A percentile compares a stretch with the other conserved stretches of the same genome.
These are phyloP conservation scores for Gortyna flavago DNA, from an alignment of 2,888 invertebrate species.

Conservation along the genomic window DNA sequence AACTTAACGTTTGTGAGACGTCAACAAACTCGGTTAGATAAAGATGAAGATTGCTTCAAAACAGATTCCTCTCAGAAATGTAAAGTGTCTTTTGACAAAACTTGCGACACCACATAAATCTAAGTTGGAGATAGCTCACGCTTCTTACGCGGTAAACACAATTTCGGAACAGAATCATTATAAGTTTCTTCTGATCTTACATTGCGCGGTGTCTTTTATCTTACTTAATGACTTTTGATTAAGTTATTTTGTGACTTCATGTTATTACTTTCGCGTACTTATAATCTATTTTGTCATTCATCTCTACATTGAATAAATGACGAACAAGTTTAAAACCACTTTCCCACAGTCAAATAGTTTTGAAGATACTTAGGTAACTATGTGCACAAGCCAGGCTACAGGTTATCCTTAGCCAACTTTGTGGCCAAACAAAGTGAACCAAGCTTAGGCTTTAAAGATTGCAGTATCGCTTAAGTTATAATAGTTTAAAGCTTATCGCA, in stretches of 20 bases:
- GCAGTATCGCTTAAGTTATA: constrained; percentile 60
- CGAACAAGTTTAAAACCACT: not conserved
- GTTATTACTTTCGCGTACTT: not conserved
- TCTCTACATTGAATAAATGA: not conserved
- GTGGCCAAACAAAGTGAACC: constrained; percentile 24
- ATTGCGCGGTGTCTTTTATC: not conserved
- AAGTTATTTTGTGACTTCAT: not conserved
- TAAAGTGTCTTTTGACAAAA: constrained; percentile 40
- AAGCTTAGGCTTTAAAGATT: constrained; percentile 57
- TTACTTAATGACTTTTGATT: constrained; percentile 7
- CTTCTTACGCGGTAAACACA: constrained; percentile 37
- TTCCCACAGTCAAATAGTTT: not conserved
- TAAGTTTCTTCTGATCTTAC: constrained; percentile 26
- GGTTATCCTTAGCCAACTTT: constrained; percentile 31
- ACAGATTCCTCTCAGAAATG: constrained; percentile 47
- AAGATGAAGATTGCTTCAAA: constrained; percentile 43
- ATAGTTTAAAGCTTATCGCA: constrained; percentile 57
- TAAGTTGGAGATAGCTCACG: constrained; percentile 45
- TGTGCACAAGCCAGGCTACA: not conserved
- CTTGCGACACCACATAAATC: constrained; percentile 54
- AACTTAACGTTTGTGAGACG: constrained; percentile 31
- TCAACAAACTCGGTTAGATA: constrained; percentile 50
- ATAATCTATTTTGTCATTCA: not conserved
- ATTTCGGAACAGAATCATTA: constrained; percentile 33
- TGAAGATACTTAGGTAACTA: not conserved